Base-by-base conservation (phyloP, 2,113 vertebrate genomes). In the Axis porcinus region DNA sequence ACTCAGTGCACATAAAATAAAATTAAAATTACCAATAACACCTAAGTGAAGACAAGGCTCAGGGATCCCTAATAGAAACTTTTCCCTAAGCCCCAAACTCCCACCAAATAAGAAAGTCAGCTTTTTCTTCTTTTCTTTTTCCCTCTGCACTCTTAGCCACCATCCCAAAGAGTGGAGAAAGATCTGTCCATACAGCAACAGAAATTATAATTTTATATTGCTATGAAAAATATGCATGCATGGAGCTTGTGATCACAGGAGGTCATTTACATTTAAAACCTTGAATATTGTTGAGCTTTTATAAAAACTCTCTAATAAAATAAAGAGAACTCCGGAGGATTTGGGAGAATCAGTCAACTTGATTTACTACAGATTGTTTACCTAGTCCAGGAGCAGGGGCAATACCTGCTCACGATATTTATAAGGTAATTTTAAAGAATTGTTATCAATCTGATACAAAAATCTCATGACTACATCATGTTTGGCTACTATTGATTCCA, bases 401-500 rank as follows among this genome's bases (percentile, higher is more conserved):
- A 62, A 97, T 5, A 64, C 21, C 40, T 14, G 10, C 36, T 9
- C 36, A 52, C 1, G 14, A 25, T 43, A 82, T 30, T 55, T 50
- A 79, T 17, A 76, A 79, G 19, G 23, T 67, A 82, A 89, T 67
- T 43, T 57, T 54, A 36, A 84, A 55, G 54, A 95, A 82, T 36
- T 27, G 1, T 19, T 92, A 55, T 84, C 86, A 64, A 47, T 81
- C 28, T 36, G 5, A 86, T 14, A 79, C 9, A 70, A 64, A 79
- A 70, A 2, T 81, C 79, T 82, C 70, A 55, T 33, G 91, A 62
- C 86, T 58, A 40, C 30, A 78, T 89, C 43, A 78, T 81, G 19
- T 81, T 81, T 89, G 67, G 70, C 21, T 43, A 62, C 30, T 82
- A 27, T n/a, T 70, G 17, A 92, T 81, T 93, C 16, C 12, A 86